These are phyloP conservation scores for Dipodomys ordii DNA, from an alignment of 2,113 vertebrate species.

Conservation along the genomic window DNA sequence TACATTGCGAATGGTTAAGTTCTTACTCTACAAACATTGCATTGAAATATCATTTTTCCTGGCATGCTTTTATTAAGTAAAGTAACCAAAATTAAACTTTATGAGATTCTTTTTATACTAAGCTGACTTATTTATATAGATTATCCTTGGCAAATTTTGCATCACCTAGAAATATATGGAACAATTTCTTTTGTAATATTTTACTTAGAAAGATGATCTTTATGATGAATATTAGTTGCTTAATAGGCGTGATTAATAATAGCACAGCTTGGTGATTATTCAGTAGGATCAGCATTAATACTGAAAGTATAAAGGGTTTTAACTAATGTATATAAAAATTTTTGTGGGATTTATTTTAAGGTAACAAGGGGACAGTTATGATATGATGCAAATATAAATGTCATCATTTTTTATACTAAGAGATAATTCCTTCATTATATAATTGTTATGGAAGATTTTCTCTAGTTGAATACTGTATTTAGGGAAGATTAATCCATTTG, in stretches of 20 bases:
- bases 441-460: background rate
- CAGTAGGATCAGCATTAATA: background rate
- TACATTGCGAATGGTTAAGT: background rate
- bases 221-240: background rate
- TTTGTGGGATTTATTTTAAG: background rate
- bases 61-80: background rate
- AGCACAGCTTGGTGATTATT: background rate
- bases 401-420: background rate
- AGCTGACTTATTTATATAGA: conserved; percentile 29
- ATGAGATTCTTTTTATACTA: conserved; percentile 3
- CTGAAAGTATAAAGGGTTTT: background rate
- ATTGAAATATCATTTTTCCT: background rate
- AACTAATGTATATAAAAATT: background rate
- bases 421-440: background rate
- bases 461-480: background rate
- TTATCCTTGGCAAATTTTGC: conserved; percentile 5
- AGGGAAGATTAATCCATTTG: conserved; percentile 25
- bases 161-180: background rate
- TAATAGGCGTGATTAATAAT: conserved; percentile 30
- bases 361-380: background rate
- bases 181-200: background rate
- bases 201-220: background rate
- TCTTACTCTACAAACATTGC: background rate
- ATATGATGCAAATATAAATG: background rate
- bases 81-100: background rate